Evolutionary conservation across 1,140 invertebrate genomes (phyloP).

Genomic region (Sitophilus oryzae): DNA sequence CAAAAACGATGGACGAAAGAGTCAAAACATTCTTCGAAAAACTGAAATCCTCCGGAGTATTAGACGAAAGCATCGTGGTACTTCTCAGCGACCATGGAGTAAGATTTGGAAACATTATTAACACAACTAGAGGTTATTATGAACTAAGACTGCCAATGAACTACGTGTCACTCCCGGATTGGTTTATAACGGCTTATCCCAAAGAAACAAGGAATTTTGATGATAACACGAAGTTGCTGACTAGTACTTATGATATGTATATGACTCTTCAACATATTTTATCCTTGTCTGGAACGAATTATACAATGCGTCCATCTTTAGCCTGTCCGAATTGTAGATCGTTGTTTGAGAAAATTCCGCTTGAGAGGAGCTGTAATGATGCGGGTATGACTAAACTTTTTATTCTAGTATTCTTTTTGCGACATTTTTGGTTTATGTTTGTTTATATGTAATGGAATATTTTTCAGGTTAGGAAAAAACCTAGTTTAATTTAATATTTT

Average conservation of each 20-base stretch:
- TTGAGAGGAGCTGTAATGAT: constrained; percentile 62
- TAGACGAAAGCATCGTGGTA: constrained; percentile 58
- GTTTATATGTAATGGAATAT: too few relatives aligned
- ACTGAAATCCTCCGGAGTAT: constrained; percentile 36
- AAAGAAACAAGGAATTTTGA: constrained; percentile 55
- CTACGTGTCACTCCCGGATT: constrained; percentile 63
- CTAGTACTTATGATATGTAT: constrained; percentile 70
- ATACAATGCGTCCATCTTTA: constrained; percentile 41
- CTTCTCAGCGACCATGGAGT: constrained; percentile 84
- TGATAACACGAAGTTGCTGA: constrained; percentile 59
- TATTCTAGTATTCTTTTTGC: too few relatives aligned
- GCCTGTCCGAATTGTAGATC: constrained; percentile 61
- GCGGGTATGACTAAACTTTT: constrained; percentile 63
- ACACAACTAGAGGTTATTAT: constrained; percentile 70
- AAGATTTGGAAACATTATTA: constrained; percentile 66
- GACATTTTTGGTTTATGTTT: too few relatives aligned
- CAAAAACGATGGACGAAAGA: constrained; percentile 52
- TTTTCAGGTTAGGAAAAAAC: too few relatives aligned
- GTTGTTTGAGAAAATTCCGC: constrained; percentile 58
- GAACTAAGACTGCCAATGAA: constrained; percentile 79
- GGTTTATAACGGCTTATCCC: constrained; percentile 55
- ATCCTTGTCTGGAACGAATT: constrained; percentile 43
- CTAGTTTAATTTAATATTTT: too few relatives aligned
- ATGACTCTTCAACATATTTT: constrained; percentile 52
- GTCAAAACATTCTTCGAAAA: constrained; percentile 49